A percentile compares a stretch with the other conserved stretches of the same genome.
phyloP scores from a whole-genome alignment of 2,113 vertebrate species.

The Casuarius casuarius region DNA sequence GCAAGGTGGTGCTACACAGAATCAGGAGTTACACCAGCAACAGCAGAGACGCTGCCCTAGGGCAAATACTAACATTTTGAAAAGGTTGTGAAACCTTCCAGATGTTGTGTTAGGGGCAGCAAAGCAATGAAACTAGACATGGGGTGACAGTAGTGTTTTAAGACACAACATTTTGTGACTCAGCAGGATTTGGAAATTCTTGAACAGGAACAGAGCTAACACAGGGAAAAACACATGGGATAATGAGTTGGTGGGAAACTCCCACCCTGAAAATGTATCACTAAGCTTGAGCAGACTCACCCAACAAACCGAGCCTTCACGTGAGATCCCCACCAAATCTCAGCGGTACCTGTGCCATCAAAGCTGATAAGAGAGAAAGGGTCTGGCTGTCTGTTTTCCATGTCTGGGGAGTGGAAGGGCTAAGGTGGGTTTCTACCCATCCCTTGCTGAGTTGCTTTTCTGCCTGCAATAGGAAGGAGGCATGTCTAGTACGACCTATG shows the following conservation, averaged over 20 bases:
- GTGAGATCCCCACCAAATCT: rapidly evolving
- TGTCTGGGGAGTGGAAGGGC: not conserved
- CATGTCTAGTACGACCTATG: not conserved
- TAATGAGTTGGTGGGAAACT: not conserved
- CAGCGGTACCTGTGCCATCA: not conserved
- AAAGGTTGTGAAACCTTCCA: not conserved
- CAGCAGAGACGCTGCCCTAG: not conserved
- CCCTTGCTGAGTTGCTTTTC: constrained; percentile 1
- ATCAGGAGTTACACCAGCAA: not conserved
- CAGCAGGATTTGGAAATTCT: not conserved
- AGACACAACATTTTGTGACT: not conserved
- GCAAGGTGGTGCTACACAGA: not conserved
- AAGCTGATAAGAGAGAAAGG: not conserved
- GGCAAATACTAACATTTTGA: not conserved
- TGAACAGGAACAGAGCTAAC: not conserved
- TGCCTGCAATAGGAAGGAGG: constrained; percentile 37
- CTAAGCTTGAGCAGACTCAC: not conserved
- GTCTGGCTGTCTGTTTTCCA: not conserved
- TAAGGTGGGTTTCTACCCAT: not conserved
- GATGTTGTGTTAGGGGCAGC: not conserved
- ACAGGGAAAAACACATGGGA: not conserved
- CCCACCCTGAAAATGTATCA: not conserved
- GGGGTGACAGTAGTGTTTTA: not conserved
- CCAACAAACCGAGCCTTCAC: not conserved
- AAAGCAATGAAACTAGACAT: not conserved